These are phyloP conservation scores for Litoditis marina DNA, from an alignment of 2,888 invertebrate species.

Conservation along the genomic window DNA sequence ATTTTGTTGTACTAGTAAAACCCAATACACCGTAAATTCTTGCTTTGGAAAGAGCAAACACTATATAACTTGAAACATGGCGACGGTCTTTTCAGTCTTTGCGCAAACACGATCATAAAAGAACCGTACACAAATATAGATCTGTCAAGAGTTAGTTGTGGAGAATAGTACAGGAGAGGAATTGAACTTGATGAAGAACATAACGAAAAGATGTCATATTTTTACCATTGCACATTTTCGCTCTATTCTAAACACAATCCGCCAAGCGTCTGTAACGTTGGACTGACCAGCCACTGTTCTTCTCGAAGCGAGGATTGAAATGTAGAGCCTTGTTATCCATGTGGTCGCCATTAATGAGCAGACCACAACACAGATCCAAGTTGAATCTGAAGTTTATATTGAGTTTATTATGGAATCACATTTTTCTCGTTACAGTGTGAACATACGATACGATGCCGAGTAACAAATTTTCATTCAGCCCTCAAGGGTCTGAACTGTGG, in stretches of 20 bases:
- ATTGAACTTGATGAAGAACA: background rate
- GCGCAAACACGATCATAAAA: too few species aligned
- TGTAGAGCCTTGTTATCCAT: constrained; percentile 52
- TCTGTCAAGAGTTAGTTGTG: too few species aligned
- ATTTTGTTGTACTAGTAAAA: too few species aligned
- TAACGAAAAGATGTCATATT: background rate
- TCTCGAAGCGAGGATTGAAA: constrained; percentile 39
- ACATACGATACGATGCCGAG: background rate
- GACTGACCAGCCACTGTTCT: constrained; percentile 27
- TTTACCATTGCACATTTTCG: background rate
- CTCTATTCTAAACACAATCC: too few species aligned
- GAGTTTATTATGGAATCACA: background rate
- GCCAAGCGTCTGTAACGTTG: background rate
- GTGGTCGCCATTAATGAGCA: constrained; percentile 54
- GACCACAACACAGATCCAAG: constrained; percentile 58
- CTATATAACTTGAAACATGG: too few species aligned
- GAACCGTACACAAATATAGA: too few species aligned
- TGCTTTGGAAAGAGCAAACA: too few species aligned
- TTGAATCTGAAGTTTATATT: constrained; percentile 47
- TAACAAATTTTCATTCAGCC: too few species aligned
- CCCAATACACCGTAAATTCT: too few species aligned
- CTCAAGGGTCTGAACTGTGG: background rate
- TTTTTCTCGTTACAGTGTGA: background rate
- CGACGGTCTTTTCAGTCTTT: too few species aligned
- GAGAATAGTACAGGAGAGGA: too few species aligned